Conservation (phyloP, 2,113 vertebrate genomes). For the Tilapia sparmanii region DNA sequence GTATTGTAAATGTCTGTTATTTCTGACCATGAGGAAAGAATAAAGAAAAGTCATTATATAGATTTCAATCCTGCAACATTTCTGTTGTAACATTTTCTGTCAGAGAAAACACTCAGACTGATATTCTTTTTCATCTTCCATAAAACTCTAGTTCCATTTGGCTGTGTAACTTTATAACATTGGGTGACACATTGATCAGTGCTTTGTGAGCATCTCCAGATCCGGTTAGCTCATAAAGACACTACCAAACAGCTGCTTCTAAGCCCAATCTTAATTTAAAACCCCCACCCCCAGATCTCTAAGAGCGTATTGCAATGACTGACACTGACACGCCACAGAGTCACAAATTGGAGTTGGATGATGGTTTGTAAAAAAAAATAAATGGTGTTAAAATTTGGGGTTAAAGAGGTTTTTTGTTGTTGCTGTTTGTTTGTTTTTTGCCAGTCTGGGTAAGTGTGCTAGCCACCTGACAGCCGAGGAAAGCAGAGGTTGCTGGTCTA, state of each 20-base stretch:
- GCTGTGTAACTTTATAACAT: background rate
- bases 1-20: background rate
- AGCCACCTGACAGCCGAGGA: background rate
- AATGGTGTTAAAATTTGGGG: background rate
- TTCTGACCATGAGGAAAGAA: background rate
- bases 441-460: slow-evolving; percentile 21
- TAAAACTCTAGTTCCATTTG: background rate
- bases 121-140: background rate
- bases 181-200: background rate
- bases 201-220: background rate
- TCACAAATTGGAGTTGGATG: background rate
- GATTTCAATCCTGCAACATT: background rate
- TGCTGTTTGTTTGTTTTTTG: background rate
- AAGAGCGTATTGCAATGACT: background rate
- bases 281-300: no score
- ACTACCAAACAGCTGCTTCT: background rate
- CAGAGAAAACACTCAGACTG: background rate
- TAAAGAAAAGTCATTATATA: background rate
- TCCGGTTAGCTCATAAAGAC: background rate
- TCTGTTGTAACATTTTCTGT: background rate
- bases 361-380: background rate
- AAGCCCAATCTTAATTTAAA: background rate
- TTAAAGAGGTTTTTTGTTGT: background rate
- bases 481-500: background rate
- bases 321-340: background rate